Evolutionary conservation across 1,140 invertebrate genomes (phyloP).

Genomic region (Saccostrea glomerata): DNA sequence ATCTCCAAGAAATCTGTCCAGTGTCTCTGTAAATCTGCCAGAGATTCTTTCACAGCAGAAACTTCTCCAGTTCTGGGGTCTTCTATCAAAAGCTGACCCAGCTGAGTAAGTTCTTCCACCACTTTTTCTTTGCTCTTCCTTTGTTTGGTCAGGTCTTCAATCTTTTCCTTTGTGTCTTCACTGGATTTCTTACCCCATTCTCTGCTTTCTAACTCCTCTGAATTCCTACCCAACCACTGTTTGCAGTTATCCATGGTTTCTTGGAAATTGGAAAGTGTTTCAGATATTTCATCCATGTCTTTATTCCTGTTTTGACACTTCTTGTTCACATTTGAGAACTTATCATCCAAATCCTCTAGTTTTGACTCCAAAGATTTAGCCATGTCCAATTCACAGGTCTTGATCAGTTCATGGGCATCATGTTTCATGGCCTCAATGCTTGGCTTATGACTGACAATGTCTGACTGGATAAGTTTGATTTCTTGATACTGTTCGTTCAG

Average conservation of each 20-base stretch:
- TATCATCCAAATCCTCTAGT: conserved; percentile 88
- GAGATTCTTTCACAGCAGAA: conserved; percentile 88
- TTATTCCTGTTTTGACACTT: conserved; percentile 88
- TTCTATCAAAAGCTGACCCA: conserved; percentile 90
- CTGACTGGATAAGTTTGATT: conserved; percentile 88
- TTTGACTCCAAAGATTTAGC: conserved; percentile 94
- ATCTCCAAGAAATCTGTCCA: conserved; percentile 87
- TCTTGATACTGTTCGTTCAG: conserved; percentile 93
- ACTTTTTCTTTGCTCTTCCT: conserved; percentile 82
- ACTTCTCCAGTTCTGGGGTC: conserved; percentile 85
- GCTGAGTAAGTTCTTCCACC: conserved; percentile 88
- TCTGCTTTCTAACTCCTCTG: conserved; percentile 87
- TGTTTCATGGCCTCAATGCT: conserved; percentile 90
- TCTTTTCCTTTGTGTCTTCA: conserved; percentile 85
- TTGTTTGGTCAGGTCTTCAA: conserved; percentile 81
- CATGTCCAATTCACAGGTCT: conserved; percentile 90
- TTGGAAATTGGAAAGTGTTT: conserved; percentile 86
- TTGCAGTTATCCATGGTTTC: conserved; percentile 81
- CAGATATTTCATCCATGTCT: conserved; percentile 89
- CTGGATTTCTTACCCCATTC: conserved; percentile 85
- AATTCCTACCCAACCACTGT: conserved; percentile 81
- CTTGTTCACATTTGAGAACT: conserved; percentile 92
- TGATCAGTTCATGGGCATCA: conserved; percentile 88
- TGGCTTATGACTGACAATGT: conserved; percentile 90
- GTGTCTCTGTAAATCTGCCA: conserved; percentile 86